Evolutionary conservation across 2,113 vertebrate genomes (phyloP), one percentile per base, ranked within the genome.

Genomic region (Pygoscelis adeliae): DNA sequence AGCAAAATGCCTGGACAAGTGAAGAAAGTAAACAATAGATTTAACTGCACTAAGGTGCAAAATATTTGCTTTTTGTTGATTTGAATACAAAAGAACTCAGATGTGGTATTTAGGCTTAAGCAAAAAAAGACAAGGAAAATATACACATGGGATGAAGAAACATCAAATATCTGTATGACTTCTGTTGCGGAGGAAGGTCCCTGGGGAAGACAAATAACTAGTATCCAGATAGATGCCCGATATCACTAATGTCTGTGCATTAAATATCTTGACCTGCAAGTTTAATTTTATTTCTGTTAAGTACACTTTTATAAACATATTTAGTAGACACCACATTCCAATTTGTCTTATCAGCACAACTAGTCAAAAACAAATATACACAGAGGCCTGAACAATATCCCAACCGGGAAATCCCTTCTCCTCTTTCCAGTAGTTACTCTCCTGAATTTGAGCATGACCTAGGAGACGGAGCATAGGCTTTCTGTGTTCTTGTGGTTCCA

Each of bases 111-210:
- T 82, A 65, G 83, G 61, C 36, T 80, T 76, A 74, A 96, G 77
- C 26, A 93, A 91, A 97, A 87, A 96, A 90, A 95, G 88, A 92
- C 49, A 95, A 81, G 61, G 93, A 79, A 97, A 98, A 97, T 62
- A 90, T n/a, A 89, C 50, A 52, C 1, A 11, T 42, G 85, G 87
- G 85, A 97, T 69, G 32, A 70, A 76, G 46, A 98, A 85, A 93
- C 84, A 97, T 94, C 90, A 97, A 66, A 17, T 81, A 87, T 34
- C 78, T 90, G 78, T 49, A 38, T 96, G 94, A 97, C 14, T 58
- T 82, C 56, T 62, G 66, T 49, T 49, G 81, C 2, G 10, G 84
- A 91, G 83, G 78, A 90, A 87, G 79, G 49, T 61, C 2, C 3
- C 13, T 58, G 15, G 25, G 72, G 44, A 93, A 77, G 14, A 95